Conservation (phyloP, 2,113 vertebrate genomes). For the Nesogale talazaci region DNA sequence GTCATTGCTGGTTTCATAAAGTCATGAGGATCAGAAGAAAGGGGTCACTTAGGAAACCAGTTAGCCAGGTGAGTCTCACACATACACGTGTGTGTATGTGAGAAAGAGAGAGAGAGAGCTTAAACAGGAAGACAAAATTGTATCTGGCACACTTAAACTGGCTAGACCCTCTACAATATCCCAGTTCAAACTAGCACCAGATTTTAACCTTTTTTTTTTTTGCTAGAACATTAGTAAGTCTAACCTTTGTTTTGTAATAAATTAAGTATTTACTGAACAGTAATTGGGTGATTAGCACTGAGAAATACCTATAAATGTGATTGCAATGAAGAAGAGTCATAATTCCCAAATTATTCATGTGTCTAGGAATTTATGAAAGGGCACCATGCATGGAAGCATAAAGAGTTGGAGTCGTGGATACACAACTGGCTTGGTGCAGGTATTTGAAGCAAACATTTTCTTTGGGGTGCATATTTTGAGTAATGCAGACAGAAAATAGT, state of each 20-base stretch:
- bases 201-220: neutral
- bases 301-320: neutral
- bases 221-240: slow-evolving; percentile 8
- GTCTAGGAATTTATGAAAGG: slow-evolving; percentile 32
- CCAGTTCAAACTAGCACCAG: neutral
- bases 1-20: slow-evolving; percentile 85
- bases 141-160: slow-evolving; percentile 43
- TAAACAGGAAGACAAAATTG: slow-evolving; percentile 26
- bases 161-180: neutral
- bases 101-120: neutral
- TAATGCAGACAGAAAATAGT: neutral
- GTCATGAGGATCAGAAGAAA: slow-evolving; percentile 63
- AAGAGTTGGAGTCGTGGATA: neutral
- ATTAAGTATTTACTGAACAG: neutral
- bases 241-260: slow-evolving; percentile 46
- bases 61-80: slow-evolving; percentile 61
- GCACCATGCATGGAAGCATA: neutral
- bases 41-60: slow-evolving; percentile 79
- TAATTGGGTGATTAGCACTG: neutral
- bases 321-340: neutral
- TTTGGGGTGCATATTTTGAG: neutral
- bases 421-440: neutral
- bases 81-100: neutral
- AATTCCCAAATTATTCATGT: neutral
- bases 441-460: neutral